Conservation (phyloP, 1,140 invertebrate species). For the Triops longicaudatus region DNA sequence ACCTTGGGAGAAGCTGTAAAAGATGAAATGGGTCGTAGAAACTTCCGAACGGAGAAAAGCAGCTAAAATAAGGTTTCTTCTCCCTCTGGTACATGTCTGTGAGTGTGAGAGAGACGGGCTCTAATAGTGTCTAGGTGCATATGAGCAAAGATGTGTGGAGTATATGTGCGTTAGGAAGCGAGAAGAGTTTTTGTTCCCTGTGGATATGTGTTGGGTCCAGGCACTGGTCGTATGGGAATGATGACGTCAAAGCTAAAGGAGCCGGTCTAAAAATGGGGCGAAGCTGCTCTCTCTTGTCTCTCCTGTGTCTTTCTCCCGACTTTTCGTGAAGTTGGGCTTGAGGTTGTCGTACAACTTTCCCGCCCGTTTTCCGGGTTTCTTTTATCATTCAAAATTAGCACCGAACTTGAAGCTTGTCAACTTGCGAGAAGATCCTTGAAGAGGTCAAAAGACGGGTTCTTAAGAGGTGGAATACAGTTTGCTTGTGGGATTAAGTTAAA, state of each 20-base stretch:
- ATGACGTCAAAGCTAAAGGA: background rate
- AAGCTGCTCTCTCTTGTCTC: background rate
- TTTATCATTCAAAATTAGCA: background rate
- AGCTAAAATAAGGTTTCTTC: background rate
- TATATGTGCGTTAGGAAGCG: too few relatives aligned
- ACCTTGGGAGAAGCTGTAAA: background rate
- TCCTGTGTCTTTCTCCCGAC: background rate
- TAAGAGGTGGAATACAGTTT: too few relatives aligned
- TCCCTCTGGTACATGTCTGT: background rate
- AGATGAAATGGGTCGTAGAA: slow-evolving; percentile 3
- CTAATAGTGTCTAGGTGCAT: too few relatives aligned
- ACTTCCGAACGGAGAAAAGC: background rate
- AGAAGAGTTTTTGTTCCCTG: too few relatives aligned
- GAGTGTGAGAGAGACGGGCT: background rate
- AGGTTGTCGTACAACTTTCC: background rate
- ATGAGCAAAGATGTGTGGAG: background rate
- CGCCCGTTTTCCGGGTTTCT: background rate
- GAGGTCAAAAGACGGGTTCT: too few relatives aligned
- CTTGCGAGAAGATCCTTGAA: too few relatives aligned
- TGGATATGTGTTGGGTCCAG: too few relatives aligned
- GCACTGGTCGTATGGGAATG: background rate
- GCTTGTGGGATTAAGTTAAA: too few relatives aligned
- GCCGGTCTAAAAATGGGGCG: slow-evolving; percentile 13
- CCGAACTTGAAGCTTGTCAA: background rate
- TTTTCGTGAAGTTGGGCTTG: background rate